Evolutionary conservation across 2,888 invertebrate genomes (phyloP).

Genomic region (Agrilus mali): DNA sequence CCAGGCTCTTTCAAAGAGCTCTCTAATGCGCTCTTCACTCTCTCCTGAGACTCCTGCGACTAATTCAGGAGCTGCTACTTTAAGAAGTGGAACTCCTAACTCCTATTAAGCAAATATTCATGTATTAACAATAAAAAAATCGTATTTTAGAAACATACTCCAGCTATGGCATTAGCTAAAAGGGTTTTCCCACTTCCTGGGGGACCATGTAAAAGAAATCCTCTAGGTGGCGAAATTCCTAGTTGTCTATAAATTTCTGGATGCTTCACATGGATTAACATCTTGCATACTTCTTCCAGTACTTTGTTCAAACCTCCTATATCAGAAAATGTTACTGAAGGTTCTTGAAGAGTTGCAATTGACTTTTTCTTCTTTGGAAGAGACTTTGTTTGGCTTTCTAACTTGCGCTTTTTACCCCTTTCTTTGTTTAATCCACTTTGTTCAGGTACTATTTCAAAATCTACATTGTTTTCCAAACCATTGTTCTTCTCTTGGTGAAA

Average conservation of each 20-base stretch:
- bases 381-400: slow-evolving; percentile 16
- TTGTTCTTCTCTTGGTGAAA: slow-evolving; percentile 34
- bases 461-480: slow-evolving; percentile 33
- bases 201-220: slow-evolving; percentile 88
- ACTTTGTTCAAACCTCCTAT: slow-evolving; percentile 72
- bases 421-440: slow-evolving; percentile 30
- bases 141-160: slow-evolving; percentile 38
- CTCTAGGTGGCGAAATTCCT: slow-evolving; percentile 78
- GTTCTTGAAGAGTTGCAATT: slow-evolving; percentile 28
- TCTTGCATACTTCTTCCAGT: slow-evolving; percentile 37
- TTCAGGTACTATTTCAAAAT: neutral
- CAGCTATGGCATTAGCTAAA: slow-evolving; percentile 70
- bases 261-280: slow-evolving; percentile 72
- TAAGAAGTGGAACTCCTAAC: slow-evolving; percentile 69
- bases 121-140: slow-evolving; percentile 4
- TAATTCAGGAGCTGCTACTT: slow-evolving; percentile 83
- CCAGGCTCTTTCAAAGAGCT: slow-evolving; percentile 77
- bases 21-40: slow-evolving; percentile 85
- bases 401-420: slow-evolving; percentile 30
- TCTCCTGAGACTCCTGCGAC: slow-evolving; percentile 93
- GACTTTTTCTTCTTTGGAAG: slow-evolving; percentile 33
- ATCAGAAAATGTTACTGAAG: slow-evolving; percentile 53
- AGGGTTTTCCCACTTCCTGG: slow-evolving; percentile 90
- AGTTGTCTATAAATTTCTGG: slow-evolving; percentile 78
- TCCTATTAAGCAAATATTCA: slow-evolving; percentile 40